Evolutionary conservation across 2,797 vertebrate genomes (phyloP).

Genomic region (Poeciliopsis gracilis): DNA sequence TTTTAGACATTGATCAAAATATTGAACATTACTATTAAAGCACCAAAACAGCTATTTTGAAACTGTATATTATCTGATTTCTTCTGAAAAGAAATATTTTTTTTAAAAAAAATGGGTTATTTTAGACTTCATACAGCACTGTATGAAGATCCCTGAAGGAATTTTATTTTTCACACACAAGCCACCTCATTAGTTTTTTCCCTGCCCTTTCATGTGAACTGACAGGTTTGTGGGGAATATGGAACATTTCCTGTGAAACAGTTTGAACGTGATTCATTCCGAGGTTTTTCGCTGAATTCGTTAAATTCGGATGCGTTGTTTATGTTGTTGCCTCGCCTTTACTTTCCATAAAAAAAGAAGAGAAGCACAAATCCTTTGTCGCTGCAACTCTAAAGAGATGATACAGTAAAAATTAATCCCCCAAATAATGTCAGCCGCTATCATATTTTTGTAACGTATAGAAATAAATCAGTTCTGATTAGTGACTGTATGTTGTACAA

Average conservation of each 20-base stretch:
- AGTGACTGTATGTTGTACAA: background rate
- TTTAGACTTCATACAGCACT: background rate
- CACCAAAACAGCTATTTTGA: background rate
- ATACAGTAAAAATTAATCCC: background rate
- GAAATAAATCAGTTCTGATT: background rate
- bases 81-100: too few species aligned
- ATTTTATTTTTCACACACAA: background rate
- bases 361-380: background rate
- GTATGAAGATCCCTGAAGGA: background rate
- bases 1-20: background rate
- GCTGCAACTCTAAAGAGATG: background rate
- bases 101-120: too few species aligned
- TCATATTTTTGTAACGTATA: background rate
- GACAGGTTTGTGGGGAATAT: conserved; percentile 5
- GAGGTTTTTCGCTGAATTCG: conserved; percentile 20
- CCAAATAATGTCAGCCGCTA: background rate
- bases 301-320: conserved; percentile 23
- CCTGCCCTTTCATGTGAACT: conserved; percentile 8
- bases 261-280: conserved; percentile 15
- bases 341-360: background rate
- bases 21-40: background rate
- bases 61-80: background rate
- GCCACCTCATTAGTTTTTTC: background rate
- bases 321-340: conserved; percentile 9
- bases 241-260: conserved; percentile 25